Base-by-base conservation (phyloP, 2,797 vertebrate genomes). In the Picus viridis region DNA sequence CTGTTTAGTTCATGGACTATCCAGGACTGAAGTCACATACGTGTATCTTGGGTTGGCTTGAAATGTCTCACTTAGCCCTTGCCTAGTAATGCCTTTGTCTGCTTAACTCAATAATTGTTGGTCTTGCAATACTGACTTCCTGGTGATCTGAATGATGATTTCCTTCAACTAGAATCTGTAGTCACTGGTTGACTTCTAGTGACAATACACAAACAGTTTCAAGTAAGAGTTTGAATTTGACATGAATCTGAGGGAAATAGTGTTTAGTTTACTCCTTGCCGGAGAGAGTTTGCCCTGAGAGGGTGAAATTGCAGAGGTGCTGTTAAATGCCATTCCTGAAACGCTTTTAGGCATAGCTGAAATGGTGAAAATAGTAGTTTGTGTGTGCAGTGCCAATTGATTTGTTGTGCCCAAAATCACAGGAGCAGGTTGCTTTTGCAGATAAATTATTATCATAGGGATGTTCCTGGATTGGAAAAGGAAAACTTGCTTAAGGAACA, bases 21-120 rank as follows among this genome's bases (percentile, higher is more conserved):
- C n/a, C n/a, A 45, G 58, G 16, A 47, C 59, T 36, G 11, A 82
- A 27, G 71, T 53, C 0, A 14, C 9, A 45, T 69, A 7, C 5
- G 0, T 19, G 8, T 65, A 22, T 71, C 51, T 86, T 74, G 62
- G 3, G 6, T 47, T 73, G 7, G 10, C 15, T 80, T 41, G 39
- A 39, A 5, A 10, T 51, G 30, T 36, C 63, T 81, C 39, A 1
- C 56, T 83, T 26, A 79, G 8, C 15, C 26, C 29, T 86, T 85
- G 8, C 27, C 14, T 43, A 32, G 76, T 20, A 29, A 30, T 0
- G 47, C 10, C 47, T 20, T 47, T 51, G 0, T 43, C 41, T 73
- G 0, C n/a, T 80, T 88, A 51, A 30, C 23, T 32, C 17, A 43
- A 0, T 67, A 54, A 58, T 61, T 78, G 7, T 20, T 83, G 12